phyloP scores from a whole-genome alignment of 2,888 invertebrate species.

The Polydrusus cervinus region DNA sequence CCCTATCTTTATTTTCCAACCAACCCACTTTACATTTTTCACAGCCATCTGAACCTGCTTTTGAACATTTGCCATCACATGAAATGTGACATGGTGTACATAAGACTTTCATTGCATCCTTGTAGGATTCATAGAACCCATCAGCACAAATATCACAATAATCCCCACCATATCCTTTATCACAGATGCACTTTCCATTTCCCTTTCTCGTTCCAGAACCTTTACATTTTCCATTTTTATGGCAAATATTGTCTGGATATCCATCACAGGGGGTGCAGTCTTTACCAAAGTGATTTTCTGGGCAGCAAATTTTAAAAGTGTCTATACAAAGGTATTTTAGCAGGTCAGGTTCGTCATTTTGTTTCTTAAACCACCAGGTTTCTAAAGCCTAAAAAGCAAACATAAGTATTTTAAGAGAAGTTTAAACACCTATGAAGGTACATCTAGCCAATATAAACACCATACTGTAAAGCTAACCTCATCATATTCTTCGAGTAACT shows the following conservation, averaged over 20 bases:
- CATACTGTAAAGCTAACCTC: slow-evolving; percentile 66
- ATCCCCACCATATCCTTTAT: slow-evolving; percentile 86
- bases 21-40: slow-evolving; percentile 83
- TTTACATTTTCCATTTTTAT: slow-evolving; percentile 83
- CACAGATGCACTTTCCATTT: slow-evolving; percentile 91
- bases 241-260: slow-evolving; percentile 83
- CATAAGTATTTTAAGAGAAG: not conserved
- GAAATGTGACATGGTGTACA: slow-evolving; percentile 87
- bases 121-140: slow-evolving; percentile 84
- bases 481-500: slow-evolving; percentile 89
- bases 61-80: slow-evolving; percentile 85
- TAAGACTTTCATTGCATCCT: slow-evolving; percentile 82
- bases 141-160: slow-evolving; percentile 85
- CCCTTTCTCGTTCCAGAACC: slow-evolving; percentile 95
- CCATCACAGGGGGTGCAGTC: slow-evolving; percentile 88
- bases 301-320: slow-evolving; percentile 86
- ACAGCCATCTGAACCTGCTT: slow-evolving; percentile 81
- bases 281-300: slow-evolving; percentile 86
- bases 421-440: not conserved
- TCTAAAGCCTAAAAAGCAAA: slow-evolving; percentile 74
- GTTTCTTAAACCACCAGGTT: slow-evolving; percentile 89
- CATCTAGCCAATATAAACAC: not conserved
- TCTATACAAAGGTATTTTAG: slow-evolving; percentile 87
- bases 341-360: slow-evolving; percentile 73
- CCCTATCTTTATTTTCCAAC: slow-evolving; percentile 81